Conservation (phyloP, 2,113 vertebrate species). For the Hemibagrus wyckioides region DNA sequence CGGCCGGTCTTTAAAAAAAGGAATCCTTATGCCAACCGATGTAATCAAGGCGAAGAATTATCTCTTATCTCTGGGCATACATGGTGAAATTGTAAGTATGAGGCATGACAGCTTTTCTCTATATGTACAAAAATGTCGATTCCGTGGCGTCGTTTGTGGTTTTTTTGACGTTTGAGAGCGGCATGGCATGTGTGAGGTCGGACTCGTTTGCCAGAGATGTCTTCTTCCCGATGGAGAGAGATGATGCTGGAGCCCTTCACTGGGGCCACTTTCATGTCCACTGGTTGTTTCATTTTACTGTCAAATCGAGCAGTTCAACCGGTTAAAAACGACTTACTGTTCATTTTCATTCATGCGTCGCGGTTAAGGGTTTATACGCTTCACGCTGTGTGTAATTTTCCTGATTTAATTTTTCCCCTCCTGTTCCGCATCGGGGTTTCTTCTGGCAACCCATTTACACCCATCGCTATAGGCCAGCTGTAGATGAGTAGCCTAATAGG, state of each 20-base stretch:
- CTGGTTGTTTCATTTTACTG: neutral
- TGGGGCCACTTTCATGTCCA: neutral
- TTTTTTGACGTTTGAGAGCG: slow-evolving; percentile 50
- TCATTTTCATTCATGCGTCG: neutral
- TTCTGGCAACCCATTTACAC: neutral
- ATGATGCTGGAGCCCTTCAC: slow-evolving; percentile 26
- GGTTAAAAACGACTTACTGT: neutral
- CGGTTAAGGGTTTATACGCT: neutral
- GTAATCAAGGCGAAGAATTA: slow-evolving; percentile 80
- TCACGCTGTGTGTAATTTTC: neutral
- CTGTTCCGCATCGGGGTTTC: slow-evolving; percentile 19
- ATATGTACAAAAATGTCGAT: slow-evolving; percentile 25
- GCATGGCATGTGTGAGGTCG: slow-evolving; percentile 64
- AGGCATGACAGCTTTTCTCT: slow-evolving; percentile 45
- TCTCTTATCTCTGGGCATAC: slow-evolving; percentile 80
- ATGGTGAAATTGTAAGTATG: slow-evolving; percentile 83
- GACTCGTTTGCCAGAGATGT: slow-evolving; percentile 9
- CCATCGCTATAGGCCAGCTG: neutral
- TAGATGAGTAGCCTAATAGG: neutral
- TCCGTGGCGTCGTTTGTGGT: slow-evolving; percentile 37
- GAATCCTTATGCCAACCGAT: slow-evolving; percentile 77
- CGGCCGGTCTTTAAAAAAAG: slow-evolving; percentile 68
- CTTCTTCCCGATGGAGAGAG: slow-evolving; percentile 18
- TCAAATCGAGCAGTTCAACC: neutral
- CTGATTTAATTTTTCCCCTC: neutral